Conservation (phyloP, 2,797 vertebrate genomes). For the Gallinago stenura region DNA sequence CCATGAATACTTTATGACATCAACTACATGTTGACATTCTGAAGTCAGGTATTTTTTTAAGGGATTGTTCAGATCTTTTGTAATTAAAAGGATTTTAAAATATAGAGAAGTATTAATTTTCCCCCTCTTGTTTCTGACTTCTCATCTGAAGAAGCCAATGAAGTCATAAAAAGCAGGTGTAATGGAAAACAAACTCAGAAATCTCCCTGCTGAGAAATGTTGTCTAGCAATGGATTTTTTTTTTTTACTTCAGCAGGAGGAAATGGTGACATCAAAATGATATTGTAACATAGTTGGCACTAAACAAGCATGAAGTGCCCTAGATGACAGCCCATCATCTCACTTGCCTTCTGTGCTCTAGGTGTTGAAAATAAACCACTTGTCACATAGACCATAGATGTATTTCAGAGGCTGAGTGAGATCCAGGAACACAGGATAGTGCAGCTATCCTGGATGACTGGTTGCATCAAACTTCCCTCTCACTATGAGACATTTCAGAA, state of each 20-base stretch:
- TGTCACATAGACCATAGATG: background rate
- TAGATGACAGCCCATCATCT: constrained; percentile 74
- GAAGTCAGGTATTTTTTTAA: constrained; percentile 17
- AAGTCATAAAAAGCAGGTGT: constrained; percentile 64
- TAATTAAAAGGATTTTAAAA: constrained; percentile 32
- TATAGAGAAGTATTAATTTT: background rate
- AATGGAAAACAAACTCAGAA: constrained; percentile 50
- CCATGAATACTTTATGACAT: constrained; percentile 20
- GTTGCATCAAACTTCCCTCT: background rate
- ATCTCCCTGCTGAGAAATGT: constrained; percentile 67
- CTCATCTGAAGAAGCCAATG: constrained; percentile 40
- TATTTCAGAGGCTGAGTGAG: constrained; percentile 21
- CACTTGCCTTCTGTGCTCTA: constrained; percentile 59
- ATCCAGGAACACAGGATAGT: constrained; percentile 5
- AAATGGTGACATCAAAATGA: constrained; percentile 72
- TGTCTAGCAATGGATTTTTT: constrained; percentile 60
- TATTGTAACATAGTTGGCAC: constrained; percentile 73
- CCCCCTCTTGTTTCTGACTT: background rate
- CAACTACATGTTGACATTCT: background rate
- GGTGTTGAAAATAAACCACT: constrained; percentile 60
- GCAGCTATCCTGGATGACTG: background rate
- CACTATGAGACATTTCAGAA: background rate
- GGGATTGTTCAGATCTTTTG: constrained; percentile 38
- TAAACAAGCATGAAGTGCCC: constrained; percentile 62
- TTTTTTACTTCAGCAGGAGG: constrained; percentile 60